Evolutionary conservation across 2,113 vertebrate species (phyloP), one percentile per base, ranked within the genome.

Genomic region (Salvator merianae): DNA sequence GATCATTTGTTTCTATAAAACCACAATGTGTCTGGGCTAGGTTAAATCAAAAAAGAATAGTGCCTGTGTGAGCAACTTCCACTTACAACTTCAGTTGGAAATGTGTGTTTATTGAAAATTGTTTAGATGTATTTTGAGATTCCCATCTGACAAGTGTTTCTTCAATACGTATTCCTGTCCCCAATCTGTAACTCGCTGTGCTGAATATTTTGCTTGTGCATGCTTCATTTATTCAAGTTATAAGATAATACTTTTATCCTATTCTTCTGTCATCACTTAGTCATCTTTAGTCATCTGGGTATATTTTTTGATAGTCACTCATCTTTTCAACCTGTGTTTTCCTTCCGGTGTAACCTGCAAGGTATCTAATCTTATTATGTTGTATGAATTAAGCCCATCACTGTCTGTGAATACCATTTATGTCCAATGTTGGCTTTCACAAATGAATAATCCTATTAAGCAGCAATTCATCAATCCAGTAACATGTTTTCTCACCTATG

Each of bases 401-500:
- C 76, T 82, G 34, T 28, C 43, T 82, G 34, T 85, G 18, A 26
- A 71, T 59, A 9, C 53, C 9, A 63, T 82, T 38, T 36, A n/a
- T 62, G 10, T 72, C 16, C 47, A 62, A 40, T 20, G 2, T 62
- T 53, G 28, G 50, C 14, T 82, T 72, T 82, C 38, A 18, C 38
- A 38, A 55, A 34, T 6, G 2, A n/a, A 40, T 40, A 62, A 55
- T 7, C 32, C 34, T 40, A 36, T 72, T 62, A 59, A 62, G 28
- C 26, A 73, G 53, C 76, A 87, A 22, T 73, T 77, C 77, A 43
- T 13, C 65, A 87, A 87, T 59, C 62, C 75, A 5, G 77, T 83
- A 2, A 7, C 0, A 28, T 63, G 0, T 76, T 88, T 86, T 5
- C 30, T n/a, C 63, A 10, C 86, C 50, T 83, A 55, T 63, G 72